Evolutionary conservation across 2,113 vertebrate genomes (phyloP), one percentile per base, ranked within the genome.

Genomic region (Spheniscus mendiculus): DNA sequence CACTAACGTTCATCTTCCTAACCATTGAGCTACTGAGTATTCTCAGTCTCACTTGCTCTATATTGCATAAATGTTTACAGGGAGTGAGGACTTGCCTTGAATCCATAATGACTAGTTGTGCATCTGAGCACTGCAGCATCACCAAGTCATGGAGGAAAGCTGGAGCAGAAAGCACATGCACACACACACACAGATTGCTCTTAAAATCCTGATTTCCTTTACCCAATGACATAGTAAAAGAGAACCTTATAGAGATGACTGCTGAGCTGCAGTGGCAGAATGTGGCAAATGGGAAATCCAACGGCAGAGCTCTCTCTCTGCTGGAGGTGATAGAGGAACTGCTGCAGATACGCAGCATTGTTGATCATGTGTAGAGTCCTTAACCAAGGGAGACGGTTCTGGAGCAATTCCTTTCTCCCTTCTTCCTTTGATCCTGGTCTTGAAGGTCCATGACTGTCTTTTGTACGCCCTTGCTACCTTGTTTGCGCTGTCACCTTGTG

Each of bases 281-380:
- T 11, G 25, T 13, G 56, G 56, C 36, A 73, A 8, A 30, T 9
- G 20, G n/a, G 19, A 85, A 72, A 27, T 18, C 30, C 65, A 52
- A 5, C 0, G 1, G 30, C 52, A 72, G 83, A 72, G 22, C 7
- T n/a, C 38, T 47, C 79, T 22, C 40, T 56, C 12, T 80, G 47
- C 15, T 0, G 0, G 56, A 76, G 47, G 16, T 49, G 30, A 40
- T 32, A 30, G 72, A 72, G 26, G 40, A 80, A 21, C 29, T 0
- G 0, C 26, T 61, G 58, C 67, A 81, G 62, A 23, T 38, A 47
- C 1, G 7, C 38, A 72, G 42, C 20, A 42, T 6, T 20, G 21
- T 14, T 29, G 6, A 15, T 67, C 6, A 3, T 11, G 6, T 23
- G 47, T 44, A 26, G 17, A 50, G n/a, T n/a, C 62, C 42, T 40